Evolutionary conservation across 2,113 vertebrate genomes (phyloP).

Genomic region (Cyanoliseus patagonus): DNA sequence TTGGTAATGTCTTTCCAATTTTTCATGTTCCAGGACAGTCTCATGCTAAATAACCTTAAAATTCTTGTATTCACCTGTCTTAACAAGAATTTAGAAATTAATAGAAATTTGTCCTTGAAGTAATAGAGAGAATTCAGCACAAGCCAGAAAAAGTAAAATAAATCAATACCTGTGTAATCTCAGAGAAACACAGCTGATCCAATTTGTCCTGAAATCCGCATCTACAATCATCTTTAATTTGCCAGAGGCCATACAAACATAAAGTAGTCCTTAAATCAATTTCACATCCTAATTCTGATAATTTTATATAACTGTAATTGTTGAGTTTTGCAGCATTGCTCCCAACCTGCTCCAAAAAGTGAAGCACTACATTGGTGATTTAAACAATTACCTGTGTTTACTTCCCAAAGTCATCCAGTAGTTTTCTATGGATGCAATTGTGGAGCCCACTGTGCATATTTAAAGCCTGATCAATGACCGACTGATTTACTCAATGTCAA

Average conservation of each 20-base stretch:
- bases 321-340: background rate
- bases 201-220: constrained; percentile 10
- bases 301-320: background rate
- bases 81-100: background rate
- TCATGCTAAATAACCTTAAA: background rate
- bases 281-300: background rate
- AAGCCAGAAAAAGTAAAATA: background rate
- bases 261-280: background rate
- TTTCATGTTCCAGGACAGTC: background rate
- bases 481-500: background rate
- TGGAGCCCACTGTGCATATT: background rate
- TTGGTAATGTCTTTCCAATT: background rate
- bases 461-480: background rate
- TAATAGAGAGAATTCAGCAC: background rate
- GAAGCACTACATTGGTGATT: background rate
- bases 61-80: background rate
- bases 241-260: background rate
- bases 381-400: background rate
- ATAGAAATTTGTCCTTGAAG: background rate
- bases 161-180: background rate
- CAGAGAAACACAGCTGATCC: constrained; percentile 1
- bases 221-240: constrained; percentile 19
- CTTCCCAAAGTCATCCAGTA: background rate
- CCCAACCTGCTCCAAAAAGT: background rate
- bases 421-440: background rate